These are phyloP conservation scores for Cotesia chilonis DNA, from an alignment of 1,140 invertebrate genomes.

Conservation along the genomic window DNA sequence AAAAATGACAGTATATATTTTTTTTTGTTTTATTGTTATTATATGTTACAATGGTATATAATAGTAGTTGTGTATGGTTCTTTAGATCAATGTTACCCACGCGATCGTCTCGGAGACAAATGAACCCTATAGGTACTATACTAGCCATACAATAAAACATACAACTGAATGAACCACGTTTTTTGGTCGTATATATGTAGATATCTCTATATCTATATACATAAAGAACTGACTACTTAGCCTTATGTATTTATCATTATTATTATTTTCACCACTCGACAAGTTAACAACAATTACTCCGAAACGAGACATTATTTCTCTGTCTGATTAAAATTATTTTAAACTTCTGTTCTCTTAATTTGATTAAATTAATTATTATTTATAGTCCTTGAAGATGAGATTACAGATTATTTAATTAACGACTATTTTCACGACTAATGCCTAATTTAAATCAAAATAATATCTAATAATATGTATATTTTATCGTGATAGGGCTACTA, in stretches of 20 bases:
- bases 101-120: constrained; percentile 12
- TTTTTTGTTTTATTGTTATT: too few relatives aligned
- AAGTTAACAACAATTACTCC: not conserved
- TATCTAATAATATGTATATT: not conserved
- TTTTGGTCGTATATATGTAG: too few relatives aligned
- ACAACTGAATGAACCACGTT: constrained; percentile 10
- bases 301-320: not conserved
- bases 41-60: not conserved
- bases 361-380: too few relatives aligned
- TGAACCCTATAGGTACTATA: not conserved
- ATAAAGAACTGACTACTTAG: too few relatives aligned
- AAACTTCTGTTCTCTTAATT: not conserved
- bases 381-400: too few relatives aligned
- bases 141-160: not conserved
- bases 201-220: not conserved
- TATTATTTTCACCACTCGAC: not conserved
- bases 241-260: not conserved
- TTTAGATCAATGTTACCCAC: constrained; percentile 13
- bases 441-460: too few relatives aligned
- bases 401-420: too few relatives aligned
- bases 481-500: not conserved
- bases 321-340: not conserved
- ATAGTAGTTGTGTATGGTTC: not conserved
- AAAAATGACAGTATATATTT: too few relatives aligned
- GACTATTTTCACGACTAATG: too few relatives aligned